phyloP scores from a whole-genome alignment of 2,888 invertebrate genomes.

The Falcaria lacertinaria region DNA sequence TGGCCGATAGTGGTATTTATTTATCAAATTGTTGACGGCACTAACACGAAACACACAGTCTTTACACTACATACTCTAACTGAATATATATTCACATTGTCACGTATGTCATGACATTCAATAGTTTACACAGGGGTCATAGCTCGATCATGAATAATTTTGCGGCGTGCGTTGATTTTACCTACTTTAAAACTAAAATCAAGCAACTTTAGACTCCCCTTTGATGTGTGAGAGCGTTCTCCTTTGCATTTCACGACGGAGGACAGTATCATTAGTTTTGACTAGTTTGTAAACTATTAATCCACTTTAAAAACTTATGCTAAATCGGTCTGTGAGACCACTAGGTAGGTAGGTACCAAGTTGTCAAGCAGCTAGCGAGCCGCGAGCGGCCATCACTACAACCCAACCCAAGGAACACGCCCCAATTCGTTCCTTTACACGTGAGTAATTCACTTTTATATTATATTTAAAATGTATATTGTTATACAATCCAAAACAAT shows the following conservation, averaged over 20 bases:
- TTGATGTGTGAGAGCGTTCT: slow-evolving; percentile 71
- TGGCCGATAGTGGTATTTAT: neutral
- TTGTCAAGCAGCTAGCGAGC: slow-evolving; percentile 40
- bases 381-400: neutral
- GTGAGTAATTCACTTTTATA: neutral
- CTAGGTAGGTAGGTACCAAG: slow-evolving; percentile 64
- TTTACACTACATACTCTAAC: slow-evolving; percentile 7
- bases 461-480: neutral
- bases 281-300: slow-evolving; percentile 41
- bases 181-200: slow-evolving; percentile 21
- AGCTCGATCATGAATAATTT: slow-evolving; percentile 36
- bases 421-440: slow-evolving; percentile 28
- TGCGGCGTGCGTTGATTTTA: slow-evolving; percentile 49
- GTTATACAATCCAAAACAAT: too few relatives aligned
- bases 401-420: slow-evolving; percentile 48
- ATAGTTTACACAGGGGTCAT: slow-evolving; percentile 48
- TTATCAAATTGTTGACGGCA: neutral
- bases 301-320: slow-evolving; percentile 44
- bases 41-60: neutral
- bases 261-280: slow-evolving; percentile 44
- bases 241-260: slow-evolving; percentile 75
- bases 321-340: slow-evolving; percentile 52
- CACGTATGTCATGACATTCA: slow-evolving; percentile 49
- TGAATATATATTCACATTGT: slow-evolving; percentile 33
- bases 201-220: slow-evolving; percentile 63